These are phyloP conservation scores for Archivesica marissinica DNA, from an alignment of 1,140 invertebrate genomes.

Conservation along the genomic window DNA sequence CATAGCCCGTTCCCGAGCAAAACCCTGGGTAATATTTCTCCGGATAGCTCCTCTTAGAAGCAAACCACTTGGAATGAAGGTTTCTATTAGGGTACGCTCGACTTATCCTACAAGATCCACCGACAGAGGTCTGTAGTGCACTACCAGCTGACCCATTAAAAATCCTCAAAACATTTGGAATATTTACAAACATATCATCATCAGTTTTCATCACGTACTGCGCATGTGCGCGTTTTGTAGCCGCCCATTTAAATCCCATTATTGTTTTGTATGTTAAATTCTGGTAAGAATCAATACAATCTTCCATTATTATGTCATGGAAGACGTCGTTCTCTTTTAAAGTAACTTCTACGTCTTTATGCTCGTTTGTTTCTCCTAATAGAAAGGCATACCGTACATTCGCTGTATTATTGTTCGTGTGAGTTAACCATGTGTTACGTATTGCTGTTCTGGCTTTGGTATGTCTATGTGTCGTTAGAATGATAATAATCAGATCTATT, in stretches of 20 bases:
- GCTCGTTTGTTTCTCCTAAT: constrained; percentile 35
- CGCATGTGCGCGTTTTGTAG: constrained; percentile 87
- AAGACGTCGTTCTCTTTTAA: constrained; percentile 86
- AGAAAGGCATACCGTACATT: constrained; percentile 65
- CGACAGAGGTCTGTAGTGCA: background rate
- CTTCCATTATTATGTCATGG: constrained; percentile 91
- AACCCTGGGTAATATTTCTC: constrained; percentile 79
- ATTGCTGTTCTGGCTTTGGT: constrained; percentile 52
- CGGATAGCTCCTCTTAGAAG: constrained; percentile 71
- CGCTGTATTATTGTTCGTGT: constrained; percentile 63
- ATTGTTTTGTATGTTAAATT: constrained; percentile 95
- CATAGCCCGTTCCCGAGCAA: constrained; percentile 81
- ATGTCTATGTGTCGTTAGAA: constrained; percentile 39
- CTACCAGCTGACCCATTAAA: background rate
- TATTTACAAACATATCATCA: constrained; percentile 85
- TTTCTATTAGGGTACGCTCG: constrained; percentile 31
- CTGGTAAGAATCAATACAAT: constrained; percentile 90
- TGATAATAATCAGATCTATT: constrained; percentile 46
- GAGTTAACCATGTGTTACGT: constrained; percentile 68
- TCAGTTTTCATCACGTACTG: constrained; percentile 83
- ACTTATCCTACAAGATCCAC: background rate
- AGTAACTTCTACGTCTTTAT: background rate
- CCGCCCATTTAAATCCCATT: constrained; percentile 91
- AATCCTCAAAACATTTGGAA: constrained; percentile 63
- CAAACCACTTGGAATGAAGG: constrained; percentile 2